Conservation (phyloP, 1,140 invertebrate species). For the Lysiphlebus fabarum region DNA sequence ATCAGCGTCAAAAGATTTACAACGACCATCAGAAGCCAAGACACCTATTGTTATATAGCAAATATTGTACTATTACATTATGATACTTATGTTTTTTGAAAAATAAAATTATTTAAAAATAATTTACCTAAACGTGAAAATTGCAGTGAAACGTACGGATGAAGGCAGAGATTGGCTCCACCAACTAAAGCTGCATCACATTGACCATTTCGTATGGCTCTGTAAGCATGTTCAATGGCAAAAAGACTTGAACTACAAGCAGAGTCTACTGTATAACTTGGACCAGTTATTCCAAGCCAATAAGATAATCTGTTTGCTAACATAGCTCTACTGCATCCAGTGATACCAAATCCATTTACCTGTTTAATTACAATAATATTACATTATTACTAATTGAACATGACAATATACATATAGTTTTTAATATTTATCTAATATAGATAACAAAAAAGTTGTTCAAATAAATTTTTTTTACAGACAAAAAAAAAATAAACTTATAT, state of each 20-base stretch:
- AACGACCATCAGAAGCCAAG: constrained; percentile 78
- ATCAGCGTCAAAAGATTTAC: constrained; percentile 85
- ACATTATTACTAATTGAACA: too few relatives aligned
- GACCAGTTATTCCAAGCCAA: constrained; percentile 67
- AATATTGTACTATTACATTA: neutral
- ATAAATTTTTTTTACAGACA: too few relatives aligned
- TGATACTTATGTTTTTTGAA: neutral
- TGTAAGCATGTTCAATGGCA: constrained; percentile 80
- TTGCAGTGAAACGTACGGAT: constrained; percentile 81
- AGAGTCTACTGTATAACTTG: constrained; percentile 81
- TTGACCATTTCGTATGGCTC: constrained; percentile 69
- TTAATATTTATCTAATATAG: neutral
- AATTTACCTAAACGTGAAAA: constrained; percentile 59
- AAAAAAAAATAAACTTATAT: too few relatives aligned
- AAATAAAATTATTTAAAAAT: too few relatives aligned
- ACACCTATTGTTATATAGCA: too few relatives aligned
- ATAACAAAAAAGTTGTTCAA: neutral
- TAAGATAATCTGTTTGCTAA: constrained; percentile 87
- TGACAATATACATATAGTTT: neutral
- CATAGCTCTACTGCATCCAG: constrained; percentile 83
- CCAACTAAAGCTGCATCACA: constrained; percentile 87
- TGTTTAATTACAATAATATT: constrained; percentile 16
- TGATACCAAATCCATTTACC: constrained; percentile 51
- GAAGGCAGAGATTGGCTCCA: constrained; percentile 76
- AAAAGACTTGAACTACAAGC: constrained; percentile 87